Conservation (phyloP, 2,888 invertebrate species). For the Baccha elongata region DNA sequence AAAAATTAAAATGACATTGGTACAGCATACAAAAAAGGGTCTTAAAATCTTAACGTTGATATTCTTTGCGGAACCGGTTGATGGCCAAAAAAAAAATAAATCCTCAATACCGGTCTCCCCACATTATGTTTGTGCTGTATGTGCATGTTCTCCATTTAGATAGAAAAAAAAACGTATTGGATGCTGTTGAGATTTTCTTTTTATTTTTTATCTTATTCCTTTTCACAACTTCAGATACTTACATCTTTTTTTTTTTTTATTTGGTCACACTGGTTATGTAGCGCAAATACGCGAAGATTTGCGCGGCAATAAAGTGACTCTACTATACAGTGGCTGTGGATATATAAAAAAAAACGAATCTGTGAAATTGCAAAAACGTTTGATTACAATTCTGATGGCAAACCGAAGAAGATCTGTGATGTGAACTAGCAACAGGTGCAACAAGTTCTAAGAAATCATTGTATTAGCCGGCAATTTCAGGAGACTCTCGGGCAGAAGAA, state of each 20-base stretch:
- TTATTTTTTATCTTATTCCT: slow-evolving; percentile 11
- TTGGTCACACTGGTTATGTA: slow-evolving; percentile 14
- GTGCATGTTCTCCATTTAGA: slow-evolving; percentile 43
- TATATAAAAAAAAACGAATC: slow-evolving; percentile 56
- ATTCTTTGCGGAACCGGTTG: slow-evolving; percentile 59
- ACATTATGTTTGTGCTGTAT: slow-evolving; percentile 1
- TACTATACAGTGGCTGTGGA: slow-evolving; percentile 43
- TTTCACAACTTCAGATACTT: slow-evolving; percentile 34
- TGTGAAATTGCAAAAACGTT: slow-evolving; percentile 69
- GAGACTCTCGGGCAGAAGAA: slow-evolving; percentile 23
- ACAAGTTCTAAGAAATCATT: slow-evolving; percentile 52
- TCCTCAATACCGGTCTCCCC: slow-evolving; percentile 40
- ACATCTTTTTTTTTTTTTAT: slow-evolving; percentile 3
- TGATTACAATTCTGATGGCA: slow-evolving; percentile 38
- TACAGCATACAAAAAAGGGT: slow-evolving; percentile 65
- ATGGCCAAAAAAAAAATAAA: slow-evolving; percentile 55
- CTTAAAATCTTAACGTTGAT: slow-evolving; percentile 31
- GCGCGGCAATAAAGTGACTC: slow-evolving; percentile 40
- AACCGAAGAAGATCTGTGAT: slow-evolving; percentile 13
- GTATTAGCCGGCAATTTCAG: slow-evolving; percentile 58
- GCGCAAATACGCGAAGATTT: slow-evolving; percentile 27
- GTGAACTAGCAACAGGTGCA: slow-evolving; percentile 62
- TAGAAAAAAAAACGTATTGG: slow-evolving; percentile 39
- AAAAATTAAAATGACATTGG: slow-evolving; percentile 49
- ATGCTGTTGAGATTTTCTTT: slow-evolving; percentile 60